Conservation (phyloP, 2,113 vertebrate species). For the Aplodontia rufa region DNA sequence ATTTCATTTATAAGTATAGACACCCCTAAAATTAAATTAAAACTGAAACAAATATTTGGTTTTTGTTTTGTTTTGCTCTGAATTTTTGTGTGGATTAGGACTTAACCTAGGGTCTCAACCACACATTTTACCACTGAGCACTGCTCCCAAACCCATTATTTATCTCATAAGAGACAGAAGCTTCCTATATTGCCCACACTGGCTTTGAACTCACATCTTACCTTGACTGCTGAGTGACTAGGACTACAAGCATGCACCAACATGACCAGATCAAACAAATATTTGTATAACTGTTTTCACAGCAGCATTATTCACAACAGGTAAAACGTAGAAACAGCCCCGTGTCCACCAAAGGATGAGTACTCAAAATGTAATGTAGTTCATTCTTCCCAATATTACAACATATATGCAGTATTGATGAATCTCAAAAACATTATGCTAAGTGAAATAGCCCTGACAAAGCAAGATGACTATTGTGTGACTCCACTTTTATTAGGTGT, state of each 20-base stretch:
- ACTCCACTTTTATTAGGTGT: neutral
- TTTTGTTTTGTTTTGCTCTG: neutral
- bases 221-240: accelerated
- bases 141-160: accelerated
- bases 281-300: neutral
- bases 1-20: neutral
- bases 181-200: neutral
- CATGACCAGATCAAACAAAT: neutral
- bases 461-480: neutral
- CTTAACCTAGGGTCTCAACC: too few species aligned
- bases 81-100: neutral
- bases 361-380: too few species aligned
- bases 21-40: neutral
- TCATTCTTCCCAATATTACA: too few species aligned
- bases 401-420: neutral
- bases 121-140: neutral
- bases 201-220: neutral
- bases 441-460: neutral
- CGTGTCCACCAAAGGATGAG: neutral
- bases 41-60: neutral
- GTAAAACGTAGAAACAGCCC: neutral
- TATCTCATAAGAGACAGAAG: neutral
- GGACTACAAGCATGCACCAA: neutral
- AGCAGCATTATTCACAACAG: neutral
- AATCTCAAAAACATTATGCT: neutral